Percentiles rank a stretch among this genome's conserved stretches.
Conservation (phyloP, 2,797 vertebrate species). For the Synanceia verrucosa region DNA sequence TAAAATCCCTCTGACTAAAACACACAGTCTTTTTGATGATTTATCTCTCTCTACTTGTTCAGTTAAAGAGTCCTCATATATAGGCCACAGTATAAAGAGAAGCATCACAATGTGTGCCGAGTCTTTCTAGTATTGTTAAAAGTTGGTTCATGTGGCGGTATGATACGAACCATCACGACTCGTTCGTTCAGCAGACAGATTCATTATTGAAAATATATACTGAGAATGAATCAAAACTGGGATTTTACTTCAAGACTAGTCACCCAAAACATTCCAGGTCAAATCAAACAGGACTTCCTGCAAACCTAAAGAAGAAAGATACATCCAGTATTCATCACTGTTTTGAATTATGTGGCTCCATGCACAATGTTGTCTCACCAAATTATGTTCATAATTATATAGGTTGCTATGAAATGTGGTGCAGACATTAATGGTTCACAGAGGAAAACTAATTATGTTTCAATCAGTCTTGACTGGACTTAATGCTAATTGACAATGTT, state of each 20-base stretch:
- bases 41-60: not conserved
- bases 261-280: not conserved
- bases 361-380: not conserved
- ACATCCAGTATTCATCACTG: not conserved
- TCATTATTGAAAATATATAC: constrained; percentile 53
- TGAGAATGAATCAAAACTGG: constrained; percentile 39
- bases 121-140: not conserved
- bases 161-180: not conserved
- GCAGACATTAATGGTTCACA: not conserved
- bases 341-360: not conserved
- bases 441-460: not conserved
- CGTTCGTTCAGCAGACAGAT: constrained; percentile 22
- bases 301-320: not conserved
- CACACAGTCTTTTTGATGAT: not conserved
- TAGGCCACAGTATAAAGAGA: not conserved
- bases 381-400: not conserved
- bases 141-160: not conserved
- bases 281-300: constrained; percentile 7
- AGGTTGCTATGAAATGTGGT: not conserved
- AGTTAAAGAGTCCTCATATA: not conserved
- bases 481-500: not conserved
- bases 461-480: not conserved
- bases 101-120: not conserved
- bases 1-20: not conserved
- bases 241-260: constrained; percentile 11